Conservation (phyloP, 2,888 invertebrate genomes). For the Aromia moschata region DNA sequence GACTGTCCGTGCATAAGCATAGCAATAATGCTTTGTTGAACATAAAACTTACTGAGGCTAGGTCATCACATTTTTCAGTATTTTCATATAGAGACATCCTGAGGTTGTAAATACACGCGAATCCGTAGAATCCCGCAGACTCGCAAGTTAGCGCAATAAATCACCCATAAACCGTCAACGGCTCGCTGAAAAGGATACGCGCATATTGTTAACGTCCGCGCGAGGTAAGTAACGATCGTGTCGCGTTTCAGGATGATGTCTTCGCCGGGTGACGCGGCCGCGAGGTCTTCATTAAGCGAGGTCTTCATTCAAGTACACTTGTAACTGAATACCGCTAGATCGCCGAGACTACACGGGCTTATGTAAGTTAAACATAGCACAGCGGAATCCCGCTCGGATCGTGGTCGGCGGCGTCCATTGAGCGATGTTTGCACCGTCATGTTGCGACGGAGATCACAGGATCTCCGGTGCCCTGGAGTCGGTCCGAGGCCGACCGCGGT, state of each 20-base stretch:
- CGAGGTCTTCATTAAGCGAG: conserved; percentile 21
- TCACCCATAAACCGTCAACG: not conserved
- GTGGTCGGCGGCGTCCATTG: conserved; percentile 9
- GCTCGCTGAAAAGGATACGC: not conserved
- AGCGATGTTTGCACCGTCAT: conserved; percentile 14
- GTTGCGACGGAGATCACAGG: conserved; percentile 9
- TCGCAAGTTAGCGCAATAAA: not conserved
- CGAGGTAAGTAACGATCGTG: conserved; percentile 10
- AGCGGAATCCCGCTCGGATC: conserved; percentile 22
- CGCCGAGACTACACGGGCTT: conserved; percentile 34
- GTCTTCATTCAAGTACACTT: conserved; percentile 24
- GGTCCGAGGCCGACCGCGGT: conserved; percentile 37
- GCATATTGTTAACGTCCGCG: conserved; percentile 7
- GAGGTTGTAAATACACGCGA: too few relatives aligned
- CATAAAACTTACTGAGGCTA: too few relatives aligned
- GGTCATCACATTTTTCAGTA: too few relatives aligned
- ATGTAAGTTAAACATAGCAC: conserved; percentile 42
- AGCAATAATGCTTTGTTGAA: too few relatives aligned
- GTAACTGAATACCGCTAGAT: conserved; percentile 38
- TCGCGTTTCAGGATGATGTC: conserved; percentile 20
- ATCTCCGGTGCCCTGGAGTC: conserved; percentile 17
- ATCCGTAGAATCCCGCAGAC: too few relatives aligned
- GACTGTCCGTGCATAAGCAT: too few relatives aligned
- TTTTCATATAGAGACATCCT: too few relatives aligned
- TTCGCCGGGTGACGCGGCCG: conserved; percentile 4